phyloP scores from a whole-genome alignment of 2,797 vertebrate genomes.

The Oceanodroma leucorhoa region DNA sequence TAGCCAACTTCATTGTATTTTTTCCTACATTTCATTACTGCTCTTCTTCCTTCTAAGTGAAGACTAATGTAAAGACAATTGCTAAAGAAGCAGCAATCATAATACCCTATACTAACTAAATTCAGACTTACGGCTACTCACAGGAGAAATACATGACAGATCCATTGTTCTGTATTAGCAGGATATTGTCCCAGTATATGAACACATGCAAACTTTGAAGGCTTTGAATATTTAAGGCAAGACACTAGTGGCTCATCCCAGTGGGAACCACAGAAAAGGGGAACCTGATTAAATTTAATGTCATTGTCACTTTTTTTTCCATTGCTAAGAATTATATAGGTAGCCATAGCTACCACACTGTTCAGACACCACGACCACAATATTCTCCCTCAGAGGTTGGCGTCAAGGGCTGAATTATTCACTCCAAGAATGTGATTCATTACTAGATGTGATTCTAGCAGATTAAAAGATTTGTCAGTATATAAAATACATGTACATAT shows the following conservation, averaged over 20 bases:
- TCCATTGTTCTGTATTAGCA: slow-evolving; percentile 83
- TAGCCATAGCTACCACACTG: slow-evolving; percentile 92
- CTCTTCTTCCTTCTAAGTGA: slow-evolving; percentile 64
- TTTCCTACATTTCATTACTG: slow-evolving; percentile 62
- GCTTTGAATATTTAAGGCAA: slow-evolving; percentile 85
- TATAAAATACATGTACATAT: slow-evolving; percentile 58
- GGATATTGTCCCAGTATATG: slow-evolving; percentile 80
- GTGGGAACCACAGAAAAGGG: slow-evolving; percentile 91
- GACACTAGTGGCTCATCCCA: slow-evolving; percentile 86
- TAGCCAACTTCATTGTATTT: slow-evolving; percentile 66
- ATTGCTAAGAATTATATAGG: slow-evolving; percentile 93
- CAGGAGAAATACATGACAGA: slow-evolving; percentile 81
- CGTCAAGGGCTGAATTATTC: slow-evolving; percentile 80
- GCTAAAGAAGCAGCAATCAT: slow-evolving; percentile 68
- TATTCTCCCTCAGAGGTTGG: slow-evolving; percentile 81
- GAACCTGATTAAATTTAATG: slow-evolving; percentile 99
- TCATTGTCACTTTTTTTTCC: slow-evolving; percentile 91
- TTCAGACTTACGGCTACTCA: slow-evolving; percentile 74
- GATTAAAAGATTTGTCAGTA: slow-evolving; percentile 74
- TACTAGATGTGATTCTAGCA: slow-evolving; percentile 70
- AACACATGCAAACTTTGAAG: slow-evolving; percentile 82
- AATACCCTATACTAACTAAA: slow-evolving; percentile 70
- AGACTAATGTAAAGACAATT: slow-evolving; percentile 72
- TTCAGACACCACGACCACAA: slow-evolving; percentile 94
- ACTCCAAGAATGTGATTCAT: slow-evolving; percentile 81